Evolutionary conservation across 2,797 vertebrate species (phyloP).

Genomic region (Cynodonichthys magdalenae): DNA sequence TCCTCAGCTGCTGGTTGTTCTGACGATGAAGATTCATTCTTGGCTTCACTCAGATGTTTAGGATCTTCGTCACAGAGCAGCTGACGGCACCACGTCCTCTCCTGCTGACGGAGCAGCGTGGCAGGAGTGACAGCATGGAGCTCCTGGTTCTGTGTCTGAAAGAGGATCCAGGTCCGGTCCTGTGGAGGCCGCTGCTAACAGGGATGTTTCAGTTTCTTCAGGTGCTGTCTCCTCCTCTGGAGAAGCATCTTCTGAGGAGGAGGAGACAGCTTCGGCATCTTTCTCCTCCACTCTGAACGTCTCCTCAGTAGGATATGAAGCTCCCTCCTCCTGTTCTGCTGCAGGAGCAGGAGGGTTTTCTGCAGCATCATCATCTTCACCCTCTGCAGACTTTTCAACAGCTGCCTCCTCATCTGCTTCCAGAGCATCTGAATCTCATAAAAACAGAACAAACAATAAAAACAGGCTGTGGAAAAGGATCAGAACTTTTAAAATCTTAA

Average conservation of each 20-base stretch:
- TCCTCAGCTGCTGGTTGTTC: constrained; percentile 4
- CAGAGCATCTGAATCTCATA: neutral
- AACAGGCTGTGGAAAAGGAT: neutral
- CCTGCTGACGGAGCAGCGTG: constrained; percentile 36
- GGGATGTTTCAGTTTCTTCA: constrained; percentile 12
- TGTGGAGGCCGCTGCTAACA: constrained; percentile 53
- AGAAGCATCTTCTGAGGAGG: neutral
- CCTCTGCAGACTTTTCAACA: constrained; percentile 32
- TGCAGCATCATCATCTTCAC: constrained; percentile 28
- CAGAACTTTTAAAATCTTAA: constrained; percentile 6
- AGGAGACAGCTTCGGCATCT: neutral
- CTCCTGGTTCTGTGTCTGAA: constrained; percentile 21
- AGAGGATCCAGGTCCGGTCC: constrained; percentile 39
- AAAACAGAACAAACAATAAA: neutral
- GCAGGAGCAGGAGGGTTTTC: constrained; percentile 26
- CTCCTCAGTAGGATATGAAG: constrained; percentile 1
- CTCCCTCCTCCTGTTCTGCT: constrained; percentile 6
- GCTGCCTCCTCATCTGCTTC: constrained; percentile 9
- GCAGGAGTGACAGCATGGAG: constrained; percentile 50
- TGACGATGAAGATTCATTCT: constrained; percentile 54
- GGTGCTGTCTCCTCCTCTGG: neutral
- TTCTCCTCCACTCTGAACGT: neutral
- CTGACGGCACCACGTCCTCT: constrained; percentile 36
- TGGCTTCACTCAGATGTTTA: constrained; percentile 5
- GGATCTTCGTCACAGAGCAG: constrained; percentile 29